Percentiles rank a stretch among this genome's conserved stretches.
Evolutionary conservation across 2,797 vertebrate species (phyloP).

Genomic region (Eulemur albifrons): DNA sequence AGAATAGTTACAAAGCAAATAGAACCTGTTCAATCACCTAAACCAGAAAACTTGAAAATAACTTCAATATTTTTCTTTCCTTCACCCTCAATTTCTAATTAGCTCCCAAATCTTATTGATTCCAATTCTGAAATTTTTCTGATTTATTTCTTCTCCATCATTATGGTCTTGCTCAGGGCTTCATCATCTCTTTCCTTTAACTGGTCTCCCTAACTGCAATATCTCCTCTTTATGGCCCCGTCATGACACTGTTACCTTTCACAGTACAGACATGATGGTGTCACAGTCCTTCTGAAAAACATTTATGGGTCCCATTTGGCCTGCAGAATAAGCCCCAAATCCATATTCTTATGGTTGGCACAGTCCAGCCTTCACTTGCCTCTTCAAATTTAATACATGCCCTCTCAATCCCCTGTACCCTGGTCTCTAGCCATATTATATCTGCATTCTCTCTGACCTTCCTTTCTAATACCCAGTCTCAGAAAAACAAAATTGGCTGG

Average conservation of each 20-base stretch:
- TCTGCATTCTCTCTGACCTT: background rate
- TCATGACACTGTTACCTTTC: background rate
- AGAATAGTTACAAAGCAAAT: conserved; percentile 28
- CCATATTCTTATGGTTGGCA: background rate
- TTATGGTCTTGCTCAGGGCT: background rate
- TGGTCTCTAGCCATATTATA: background rate
- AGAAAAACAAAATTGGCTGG: conserved; percentile 1
- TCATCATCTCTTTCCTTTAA: background rate
- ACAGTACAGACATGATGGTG: background rate
- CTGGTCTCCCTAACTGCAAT: background rate
- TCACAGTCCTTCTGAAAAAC: conserved; percentile 1
- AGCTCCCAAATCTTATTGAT: background rate
- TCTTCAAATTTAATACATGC: background rate
- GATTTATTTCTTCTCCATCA: background rate
- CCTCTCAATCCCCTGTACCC: background rate
- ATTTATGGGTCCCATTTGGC: background rate
- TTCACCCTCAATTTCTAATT: background rate
- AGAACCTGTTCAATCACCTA: background rate
- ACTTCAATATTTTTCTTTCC: conserved; percentile 14
- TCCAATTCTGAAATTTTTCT: background rate
- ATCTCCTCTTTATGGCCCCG: background rate
- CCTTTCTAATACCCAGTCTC: background rate
- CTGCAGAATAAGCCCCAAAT: background rate
- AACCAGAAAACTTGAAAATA: conserved; percentile 15
- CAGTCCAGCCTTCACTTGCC: background rate